These are phyloP conservation scores for Ischnus inquisitorius DNA, from an alignment of 2,888 invertebrate genomes.

Conservation along the genomic window DNA sequence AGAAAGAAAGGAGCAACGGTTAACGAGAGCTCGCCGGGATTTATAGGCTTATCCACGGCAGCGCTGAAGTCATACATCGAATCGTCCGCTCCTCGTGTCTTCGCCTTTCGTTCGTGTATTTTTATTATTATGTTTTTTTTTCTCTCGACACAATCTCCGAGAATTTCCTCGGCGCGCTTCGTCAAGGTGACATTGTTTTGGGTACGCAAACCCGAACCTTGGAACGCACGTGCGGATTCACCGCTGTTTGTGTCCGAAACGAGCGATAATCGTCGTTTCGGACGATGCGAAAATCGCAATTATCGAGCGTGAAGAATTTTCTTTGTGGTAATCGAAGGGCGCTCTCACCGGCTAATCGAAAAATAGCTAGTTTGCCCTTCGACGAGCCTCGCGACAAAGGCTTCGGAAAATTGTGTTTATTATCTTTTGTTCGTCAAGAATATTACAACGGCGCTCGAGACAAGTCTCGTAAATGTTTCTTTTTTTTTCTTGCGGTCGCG, in stretches of 20 bases:
- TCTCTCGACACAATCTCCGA: background rate
- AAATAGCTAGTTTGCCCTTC: background rate
- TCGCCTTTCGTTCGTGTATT: background rate
- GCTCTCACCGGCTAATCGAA: background rate
- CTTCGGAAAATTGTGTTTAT: background rate
- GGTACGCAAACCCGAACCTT: background rate
- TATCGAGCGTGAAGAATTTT: background rate
- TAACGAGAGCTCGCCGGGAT: background rate
- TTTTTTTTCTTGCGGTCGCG: background rate
- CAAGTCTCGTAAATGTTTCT: background rate
- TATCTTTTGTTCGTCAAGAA: background rate
- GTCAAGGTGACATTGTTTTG: background rate
- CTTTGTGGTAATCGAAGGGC: background rate
- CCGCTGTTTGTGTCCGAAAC: too few relatives aligned
- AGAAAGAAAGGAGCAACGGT: background rate
- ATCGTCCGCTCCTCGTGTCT: slow-evolving; percentile 3
- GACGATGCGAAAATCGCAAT: background rate
- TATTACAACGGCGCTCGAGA: background rate
- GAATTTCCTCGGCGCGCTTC: background rate
- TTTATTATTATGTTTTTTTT: background rate
- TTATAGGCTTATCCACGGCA: slow-evolving; percentile 3
- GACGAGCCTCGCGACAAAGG: background rate
- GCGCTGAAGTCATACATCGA: slow-evolving; percentile 31
- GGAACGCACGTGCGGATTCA: background rate
- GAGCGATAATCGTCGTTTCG: background rate